Evolutionary conservation across 2,797 vertebrate species (phyloP).

Genomic region (Paedocypris micromegethes): DNA sequence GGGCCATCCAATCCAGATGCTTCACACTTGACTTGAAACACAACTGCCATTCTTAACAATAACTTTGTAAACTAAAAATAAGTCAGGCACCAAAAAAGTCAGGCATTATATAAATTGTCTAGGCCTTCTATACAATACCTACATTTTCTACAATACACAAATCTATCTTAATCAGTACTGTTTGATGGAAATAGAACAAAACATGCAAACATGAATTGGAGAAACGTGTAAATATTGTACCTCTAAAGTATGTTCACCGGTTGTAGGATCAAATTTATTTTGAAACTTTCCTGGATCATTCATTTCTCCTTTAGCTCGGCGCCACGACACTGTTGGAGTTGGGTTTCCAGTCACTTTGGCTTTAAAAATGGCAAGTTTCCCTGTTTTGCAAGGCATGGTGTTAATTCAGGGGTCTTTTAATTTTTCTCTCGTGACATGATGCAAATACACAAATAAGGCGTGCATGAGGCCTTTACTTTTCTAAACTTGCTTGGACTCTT

Average conservation of each 20-base stretch:
- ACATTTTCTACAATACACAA: no score
- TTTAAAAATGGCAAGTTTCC: constrained; percentile 79
- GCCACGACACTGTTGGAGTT: constrained; percentile 73
- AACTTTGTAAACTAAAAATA: no score
- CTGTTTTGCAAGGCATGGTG: constrained; percentile 54
- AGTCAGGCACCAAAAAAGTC: no score
- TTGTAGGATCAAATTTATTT: constrained; percentile 57
- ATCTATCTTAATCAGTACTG: no score
- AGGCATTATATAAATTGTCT: no score
- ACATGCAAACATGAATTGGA: no score
- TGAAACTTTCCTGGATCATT: constrained; percentile 67
- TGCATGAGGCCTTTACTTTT: not conserved
- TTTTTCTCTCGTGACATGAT: no score
- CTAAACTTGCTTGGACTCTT: not conserved
- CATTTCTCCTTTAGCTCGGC: constrained; percentile 66
- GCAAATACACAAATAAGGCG: not conserved
- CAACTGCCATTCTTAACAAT: no score
- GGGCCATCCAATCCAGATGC: no score
- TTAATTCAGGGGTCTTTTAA: not conserved
- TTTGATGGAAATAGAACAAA: no score
- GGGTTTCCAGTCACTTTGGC: constrained; percentile 76
- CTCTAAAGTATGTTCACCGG: constrained; percentile 75
- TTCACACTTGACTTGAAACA: no score
- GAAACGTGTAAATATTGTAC: constrained; percentile 51
- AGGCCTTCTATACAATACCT: no score